phyloP scores from a whole-genome alignment of 1,140 invertebrate species.

The Pseudomyrmex sp. region DNA sequence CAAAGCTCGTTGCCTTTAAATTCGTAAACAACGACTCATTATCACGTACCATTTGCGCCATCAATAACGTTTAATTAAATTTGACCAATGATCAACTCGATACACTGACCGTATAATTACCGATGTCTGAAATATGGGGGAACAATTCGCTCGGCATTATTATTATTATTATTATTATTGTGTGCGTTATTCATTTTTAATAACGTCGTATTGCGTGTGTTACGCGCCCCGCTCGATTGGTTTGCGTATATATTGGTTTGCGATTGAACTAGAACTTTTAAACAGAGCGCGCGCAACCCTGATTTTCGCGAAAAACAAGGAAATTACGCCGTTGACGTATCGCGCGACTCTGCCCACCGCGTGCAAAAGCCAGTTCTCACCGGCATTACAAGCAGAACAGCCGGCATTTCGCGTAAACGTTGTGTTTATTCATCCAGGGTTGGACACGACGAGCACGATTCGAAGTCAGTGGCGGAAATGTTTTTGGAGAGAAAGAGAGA shows the following conservation, averaged over 20 bases:
- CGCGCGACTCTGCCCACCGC: background rate
- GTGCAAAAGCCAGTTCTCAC: conserved; percentile 34
- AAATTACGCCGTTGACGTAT: conserved; percentile 30
- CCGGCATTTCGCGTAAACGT: conserved; percentile 66
- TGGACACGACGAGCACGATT: conserved; percentile 35
- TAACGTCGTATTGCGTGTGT: conserved; percentile 18
- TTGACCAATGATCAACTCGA: conserved; percentile 50
- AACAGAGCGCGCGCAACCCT: conserved; percentile 11
- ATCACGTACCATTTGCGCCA: conserved; percentile 49
- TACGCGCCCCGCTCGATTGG: background rate
- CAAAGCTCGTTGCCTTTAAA: conserved; percentile 49
- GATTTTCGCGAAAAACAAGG: conserved; percentile 42
- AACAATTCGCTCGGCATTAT: conserved; percentile 13
- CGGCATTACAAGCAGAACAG: conserved; percentile 68
- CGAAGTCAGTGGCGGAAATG: conserved; percentile 34
- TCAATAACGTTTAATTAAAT: conserved; percentile 55
- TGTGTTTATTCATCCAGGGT: conserved; percentile 62
- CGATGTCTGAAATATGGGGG: conserved; percentile 5
- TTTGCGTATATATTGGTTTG: background rate
- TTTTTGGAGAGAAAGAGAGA: conserved; percentile 19
- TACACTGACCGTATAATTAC: conserved; percentile 41
- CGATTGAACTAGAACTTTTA: conserved; percentile 51
- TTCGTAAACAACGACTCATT: conserved; percentile 56
- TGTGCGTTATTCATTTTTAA: conserved; percentile 49
- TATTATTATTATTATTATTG: no score